phyloP scores from a whole-genome alignment of 2,888 invertebrate genomes.

The Megalurothrips usitatus region DNA sequence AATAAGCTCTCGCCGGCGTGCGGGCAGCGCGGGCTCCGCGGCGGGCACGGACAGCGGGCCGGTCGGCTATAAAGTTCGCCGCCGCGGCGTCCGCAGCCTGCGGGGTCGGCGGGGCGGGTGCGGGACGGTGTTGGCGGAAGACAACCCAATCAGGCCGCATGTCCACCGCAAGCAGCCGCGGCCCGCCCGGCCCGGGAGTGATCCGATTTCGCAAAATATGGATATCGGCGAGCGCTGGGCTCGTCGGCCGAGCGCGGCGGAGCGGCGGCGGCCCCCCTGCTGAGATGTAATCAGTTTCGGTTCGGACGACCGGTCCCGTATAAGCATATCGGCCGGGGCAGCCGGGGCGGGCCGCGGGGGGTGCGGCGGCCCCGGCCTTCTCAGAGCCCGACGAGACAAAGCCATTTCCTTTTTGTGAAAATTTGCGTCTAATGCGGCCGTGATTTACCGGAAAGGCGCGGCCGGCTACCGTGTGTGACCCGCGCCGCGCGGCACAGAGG shows the following conservation, averaged over 20 bases:
- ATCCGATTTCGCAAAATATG: slow-evolving; percentile 25
- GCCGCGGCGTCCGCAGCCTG: no score
- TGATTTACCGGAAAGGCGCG: not conserved
- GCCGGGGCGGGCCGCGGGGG: not conserved
- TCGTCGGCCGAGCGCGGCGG: not conserved
- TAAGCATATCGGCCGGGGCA: not conserved
- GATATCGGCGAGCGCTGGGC: not conserved
- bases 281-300: not conserved
- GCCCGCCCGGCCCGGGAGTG: not conserved
- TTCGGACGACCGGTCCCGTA: not conserved
- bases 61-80: no score
- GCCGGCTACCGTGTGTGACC: not conserved
- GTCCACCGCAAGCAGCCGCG: not conserved
- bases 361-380: not conserved
- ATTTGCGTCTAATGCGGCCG: not conserved
- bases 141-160: slow-evolving; percentile 1
- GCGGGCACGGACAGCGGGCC: no score
- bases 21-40: no score
- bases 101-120: no score
- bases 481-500: not conserved
- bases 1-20: no score
- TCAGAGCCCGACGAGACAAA: not conserved
- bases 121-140: no score
- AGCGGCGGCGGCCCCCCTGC: not conserved
- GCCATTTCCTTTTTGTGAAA: not conserved